phyloP scores from a whole-genome alignment of 2,888 invertebrate species.

The Drosophila colorata region DNA sequence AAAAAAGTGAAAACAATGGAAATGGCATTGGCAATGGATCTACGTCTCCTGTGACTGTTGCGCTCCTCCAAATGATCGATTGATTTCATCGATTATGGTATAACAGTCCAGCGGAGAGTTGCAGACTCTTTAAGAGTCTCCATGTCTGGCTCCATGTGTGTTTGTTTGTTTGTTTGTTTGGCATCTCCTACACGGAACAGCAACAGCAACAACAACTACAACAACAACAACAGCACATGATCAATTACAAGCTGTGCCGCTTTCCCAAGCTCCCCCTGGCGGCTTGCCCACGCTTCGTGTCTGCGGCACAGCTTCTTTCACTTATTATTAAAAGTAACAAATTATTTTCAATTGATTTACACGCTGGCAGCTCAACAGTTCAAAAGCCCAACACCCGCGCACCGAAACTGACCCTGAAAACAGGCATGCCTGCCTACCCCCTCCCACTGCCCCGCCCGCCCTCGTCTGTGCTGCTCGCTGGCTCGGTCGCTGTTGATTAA shows the following conservation, averaged over 20 bases:
- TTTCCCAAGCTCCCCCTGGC: slow-evolving; percentile 34
- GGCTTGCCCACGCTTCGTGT: slow-evolving; percentile 43
- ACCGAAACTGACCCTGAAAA: slow-evolving; percentile 61
- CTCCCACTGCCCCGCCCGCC: background rate
- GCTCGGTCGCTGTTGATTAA: slow-evolving; percentile 69
- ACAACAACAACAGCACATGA: slow-evolving; percentile 65
- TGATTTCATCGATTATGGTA: slow-evolving; percentile 84
- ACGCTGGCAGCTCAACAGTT: slow-evolving; percentile 73
- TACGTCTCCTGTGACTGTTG: slow-evolving; percentile 26
- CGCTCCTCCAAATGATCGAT: slow-evolving; percentile 73
- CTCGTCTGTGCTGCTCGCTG: too few relatives aligned
- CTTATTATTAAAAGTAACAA: slow-evolving; percentile 83
- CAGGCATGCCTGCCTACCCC: background rate
- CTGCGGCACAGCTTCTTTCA: slow-evolving; percentile 76
- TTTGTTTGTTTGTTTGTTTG: slow-evolving; percentile 72
- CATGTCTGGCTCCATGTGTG: slow-evolving; percentile 46
- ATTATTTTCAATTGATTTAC: slow-evolving; percentile 84
- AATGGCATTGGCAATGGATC: slow-evolving; percentile 37
- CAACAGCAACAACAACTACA: slow-evolving; percentile 34
- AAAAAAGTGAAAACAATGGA: slow-evolving; percentile 70
- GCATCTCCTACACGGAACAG: slow-evolving; percentile 52
- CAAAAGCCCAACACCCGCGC: slow-evolving; percentile 45
- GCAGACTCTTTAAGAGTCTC: slow-evolving; percentile 24
- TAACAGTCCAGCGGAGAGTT: slow-evolving; percentile 56
- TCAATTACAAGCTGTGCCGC: slow-evolving; percentile 73